Conservation (phyloP, 1,140 invertebrate genomes). For the Procambarus clarkii region DNA sequence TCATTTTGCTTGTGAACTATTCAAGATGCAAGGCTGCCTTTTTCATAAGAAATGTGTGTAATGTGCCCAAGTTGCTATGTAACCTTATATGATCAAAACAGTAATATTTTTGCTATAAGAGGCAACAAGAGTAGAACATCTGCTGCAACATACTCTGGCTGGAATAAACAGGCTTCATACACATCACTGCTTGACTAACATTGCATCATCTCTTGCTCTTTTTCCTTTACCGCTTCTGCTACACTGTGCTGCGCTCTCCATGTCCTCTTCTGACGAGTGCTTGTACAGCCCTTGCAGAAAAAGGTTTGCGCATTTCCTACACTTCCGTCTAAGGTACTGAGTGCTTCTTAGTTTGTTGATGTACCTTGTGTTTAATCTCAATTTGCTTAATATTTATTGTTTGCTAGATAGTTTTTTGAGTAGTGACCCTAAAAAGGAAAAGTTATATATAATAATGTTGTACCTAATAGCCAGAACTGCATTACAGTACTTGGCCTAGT, state of each 20-base stretch:
- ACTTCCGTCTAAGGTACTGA: conserved; percentile 60
- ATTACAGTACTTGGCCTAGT: too few relatives aligned
- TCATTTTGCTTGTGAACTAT: too few relatives aligned
- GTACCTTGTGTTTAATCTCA: neutral
- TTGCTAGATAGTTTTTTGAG: conserved; percentile 1
- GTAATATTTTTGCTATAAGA: neutral
- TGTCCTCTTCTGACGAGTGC: conserved; percentile 41
- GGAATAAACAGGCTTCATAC: neutral
- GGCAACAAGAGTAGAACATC: neutral
- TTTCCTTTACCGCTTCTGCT: conserved; percentile 40
- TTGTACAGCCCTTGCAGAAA: conserved; percentile 62
- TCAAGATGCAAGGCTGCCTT: too few relatives aligned
- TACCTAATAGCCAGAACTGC: too few relatives aligned
- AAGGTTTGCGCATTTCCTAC: conserved; percentile 64
- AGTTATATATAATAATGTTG: neutral
- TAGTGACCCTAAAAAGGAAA: neutral
- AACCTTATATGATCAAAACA: neutral
- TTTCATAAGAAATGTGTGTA: too few relatives aligned
- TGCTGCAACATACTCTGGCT: neutral
- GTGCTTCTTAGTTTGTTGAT: neutral
- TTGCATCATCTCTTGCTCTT: conserved; percentile 14
- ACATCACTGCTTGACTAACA: conserved; percentile 30
- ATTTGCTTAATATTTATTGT: neutral
- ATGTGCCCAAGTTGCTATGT: too few relatives aligned
- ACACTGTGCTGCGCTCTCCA: conserved; percentile 40